Conservation (phyloP, 23 tunicate genomes). For the Diplosoma virens region DNA sequence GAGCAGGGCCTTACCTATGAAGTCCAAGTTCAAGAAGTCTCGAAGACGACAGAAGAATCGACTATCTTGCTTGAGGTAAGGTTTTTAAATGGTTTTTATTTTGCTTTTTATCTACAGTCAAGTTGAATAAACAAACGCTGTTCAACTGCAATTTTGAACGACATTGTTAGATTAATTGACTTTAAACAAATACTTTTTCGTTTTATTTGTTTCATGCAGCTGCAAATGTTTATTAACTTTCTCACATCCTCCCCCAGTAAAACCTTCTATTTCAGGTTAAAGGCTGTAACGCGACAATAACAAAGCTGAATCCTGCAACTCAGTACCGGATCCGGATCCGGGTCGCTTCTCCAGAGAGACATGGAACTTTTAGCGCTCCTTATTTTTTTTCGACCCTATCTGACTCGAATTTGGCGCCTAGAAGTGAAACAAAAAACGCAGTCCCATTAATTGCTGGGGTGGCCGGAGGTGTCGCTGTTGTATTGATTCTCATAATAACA, state of each 20-base stretch:
- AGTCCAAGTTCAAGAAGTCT: constrained; percentile 19
- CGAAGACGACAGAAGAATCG: no score
- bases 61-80: no score
- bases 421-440: neutral
- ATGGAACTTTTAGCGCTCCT: constrained; percentile 50
- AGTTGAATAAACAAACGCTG: no score
- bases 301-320: constrained; percentile 23
- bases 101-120: no score
- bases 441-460: constrained; percentile 7
- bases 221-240: no score
- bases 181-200: no score
- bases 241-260: no score
- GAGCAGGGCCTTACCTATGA: constrained; percentile 40
- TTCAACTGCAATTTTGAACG: no score
- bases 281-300: constrained; percentile 39
- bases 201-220: no score
- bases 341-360: constrained; percentile 39
- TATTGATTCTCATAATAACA: constrained; percentile 10
- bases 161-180: no score
- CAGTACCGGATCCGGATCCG: constrained; percentile 49
- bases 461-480: constrained; percentile 18
- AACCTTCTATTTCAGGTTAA: constrained; percentile 31
- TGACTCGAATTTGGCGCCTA: neutral
- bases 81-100: no score
- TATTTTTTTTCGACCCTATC: neutral